These are phyloP conservation scores for Sylvilagus bachmani DNA, from an alignment of 2,113 vertebrate genomes.

Conservation along the genomic window DNA sequence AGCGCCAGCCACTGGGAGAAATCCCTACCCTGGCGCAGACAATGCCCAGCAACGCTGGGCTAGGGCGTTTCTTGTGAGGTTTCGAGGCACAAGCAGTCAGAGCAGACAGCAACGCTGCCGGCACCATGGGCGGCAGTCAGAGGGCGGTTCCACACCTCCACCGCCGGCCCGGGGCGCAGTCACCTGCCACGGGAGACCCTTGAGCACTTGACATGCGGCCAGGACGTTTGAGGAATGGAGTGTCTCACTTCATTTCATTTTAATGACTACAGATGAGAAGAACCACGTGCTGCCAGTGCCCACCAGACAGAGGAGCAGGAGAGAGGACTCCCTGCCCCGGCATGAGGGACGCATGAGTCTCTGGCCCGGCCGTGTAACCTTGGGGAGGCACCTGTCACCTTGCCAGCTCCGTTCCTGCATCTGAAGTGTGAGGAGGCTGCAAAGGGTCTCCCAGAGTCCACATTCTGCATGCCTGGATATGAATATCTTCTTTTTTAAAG, in stretches of 20 bases:
- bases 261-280: too few relatives aligned
- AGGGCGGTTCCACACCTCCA: not conserved
- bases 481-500: too few relatives aligned
- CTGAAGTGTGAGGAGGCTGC: fast-evolving
- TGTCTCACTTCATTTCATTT: not conserved
- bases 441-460: not conserved
- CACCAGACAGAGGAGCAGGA: fast-evolving
- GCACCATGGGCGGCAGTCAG: fast-evolving
- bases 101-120: not conserved
- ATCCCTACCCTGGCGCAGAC: fast-evolving
- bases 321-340: fast-evolving
- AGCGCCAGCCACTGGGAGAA: fast-evolving
- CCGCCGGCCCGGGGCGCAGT: fast-evolving
- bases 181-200: fast-evolving
- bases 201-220: not conserved
- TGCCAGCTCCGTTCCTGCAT: not conserved
- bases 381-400: not conserved
- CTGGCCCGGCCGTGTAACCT: fast-evolving
- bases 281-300: fast-evolving
- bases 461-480: not conserved
- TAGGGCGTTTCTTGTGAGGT: too few relatives aligned
- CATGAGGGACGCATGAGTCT: fast-evolving
- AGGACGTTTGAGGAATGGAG: fast-evolving
- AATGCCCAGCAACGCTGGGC: fast-evolving
- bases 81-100: not conserved